Conservation (phyloP, 2,888 invertebrate species). For the Latheticus oryzae region DNA sequence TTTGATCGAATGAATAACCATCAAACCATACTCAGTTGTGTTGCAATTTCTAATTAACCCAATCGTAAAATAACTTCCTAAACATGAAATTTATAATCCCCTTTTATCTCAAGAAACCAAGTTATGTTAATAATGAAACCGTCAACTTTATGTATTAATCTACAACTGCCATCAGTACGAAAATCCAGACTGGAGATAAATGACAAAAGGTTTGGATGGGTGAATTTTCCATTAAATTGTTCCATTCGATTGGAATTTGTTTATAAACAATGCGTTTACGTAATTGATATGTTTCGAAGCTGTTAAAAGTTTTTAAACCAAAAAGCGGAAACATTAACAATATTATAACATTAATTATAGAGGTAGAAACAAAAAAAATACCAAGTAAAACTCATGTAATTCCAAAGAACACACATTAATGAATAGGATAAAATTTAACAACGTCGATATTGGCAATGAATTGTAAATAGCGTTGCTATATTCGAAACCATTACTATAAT, state of each 20-base stretch:
- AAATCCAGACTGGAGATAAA: too few species aligned
- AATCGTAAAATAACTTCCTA: background rate
- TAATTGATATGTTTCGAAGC: slow-evolving; percentile 3
- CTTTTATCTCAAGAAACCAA: too few species aligned
- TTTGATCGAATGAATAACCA: background rate
- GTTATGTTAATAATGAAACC: slow-evolving; percentile 2
- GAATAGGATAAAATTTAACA: slow-evolving; percentile 21
- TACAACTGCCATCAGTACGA: background rate
- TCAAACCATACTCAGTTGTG: background rate
- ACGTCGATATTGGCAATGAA: slow-evolving; percentile 22
- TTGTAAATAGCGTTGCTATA: slow-evolving; percentile 9
- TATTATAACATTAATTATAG: background rate
- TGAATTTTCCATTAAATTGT: background rate
- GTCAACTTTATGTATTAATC: slow-evolving; percentile 1
- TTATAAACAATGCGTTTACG: slow-evolving; percentile 2
- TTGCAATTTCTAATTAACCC: background rate
- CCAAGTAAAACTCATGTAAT: too few species aligned
- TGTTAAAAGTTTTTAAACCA: too few species aligned
- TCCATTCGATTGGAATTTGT: slow-evolving; percentile 13
- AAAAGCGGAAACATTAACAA: too few species aligned
- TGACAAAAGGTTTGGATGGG: background rate
- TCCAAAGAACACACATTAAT: too few species aligned
- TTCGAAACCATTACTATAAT: slow-evolving; percentile 16
- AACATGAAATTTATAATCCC: background rate
- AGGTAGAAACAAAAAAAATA: background rate